Conservation (phyloP, 2,113 vertebrate genomes). For the Psephotus haematonotus region DNA sequence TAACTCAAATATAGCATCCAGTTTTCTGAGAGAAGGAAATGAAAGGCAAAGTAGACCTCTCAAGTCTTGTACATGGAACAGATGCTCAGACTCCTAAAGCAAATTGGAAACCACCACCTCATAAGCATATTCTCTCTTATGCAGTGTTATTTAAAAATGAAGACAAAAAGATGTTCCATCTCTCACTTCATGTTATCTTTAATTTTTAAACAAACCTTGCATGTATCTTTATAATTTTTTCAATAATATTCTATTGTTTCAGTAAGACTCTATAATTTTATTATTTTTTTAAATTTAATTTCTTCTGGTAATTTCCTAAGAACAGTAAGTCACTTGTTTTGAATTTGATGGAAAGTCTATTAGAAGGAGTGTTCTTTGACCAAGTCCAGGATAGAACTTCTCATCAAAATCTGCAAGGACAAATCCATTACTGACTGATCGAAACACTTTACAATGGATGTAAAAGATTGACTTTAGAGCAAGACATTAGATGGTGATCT, state of each 20-base stretch:
- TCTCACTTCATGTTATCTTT: not conserved
- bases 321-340: not conserved
- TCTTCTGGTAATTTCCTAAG: not conserved
- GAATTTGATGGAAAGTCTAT: not conserved
- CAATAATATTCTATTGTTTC: not conserved
- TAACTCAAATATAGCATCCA: not conserved
- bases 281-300: not conserved
- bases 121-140: not conserved
- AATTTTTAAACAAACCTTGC: not conserved
- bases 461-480: not conserved
- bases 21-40: not conserved
- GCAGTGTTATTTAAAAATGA: not conserved
- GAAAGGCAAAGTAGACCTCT: not conserved
- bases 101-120: not conserved
- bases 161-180: not conserved
- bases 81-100: not conserved
- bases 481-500: not conserved
- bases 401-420: not conserved
- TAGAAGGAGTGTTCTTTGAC: not conserved
- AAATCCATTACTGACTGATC: not conserved
- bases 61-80: not conserved
- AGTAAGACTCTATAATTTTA: not conserved
- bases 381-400: not conserved
- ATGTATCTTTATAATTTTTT: not conserved
- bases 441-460: not conserved